These are phyloP conservation scores for Vipera latastei DNA, from an alignment of 2,797 vertebrate species.

Conservation along the genomic window DNA sequence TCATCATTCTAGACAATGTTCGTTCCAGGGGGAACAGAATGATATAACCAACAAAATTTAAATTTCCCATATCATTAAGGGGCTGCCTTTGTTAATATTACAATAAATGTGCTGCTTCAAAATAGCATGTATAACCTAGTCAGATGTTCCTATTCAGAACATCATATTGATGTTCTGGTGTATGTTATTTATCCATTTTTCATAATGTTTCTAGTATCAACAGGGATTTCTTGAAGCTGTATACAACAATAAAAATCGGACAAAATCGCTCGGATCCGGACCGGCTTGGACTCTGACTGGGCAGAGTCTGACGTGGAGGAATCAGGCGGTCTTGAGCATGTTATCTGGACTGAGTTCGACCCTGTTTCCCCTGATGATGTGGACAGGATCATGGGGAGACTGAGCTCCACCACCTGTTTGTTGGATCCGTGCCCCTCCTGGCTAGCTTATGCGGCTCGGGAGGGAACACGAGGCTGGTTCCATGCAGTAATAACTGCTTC, in stretches of 20 bases:
- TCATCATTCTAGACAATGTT: neutral
- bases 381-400: too few relatives aligned
- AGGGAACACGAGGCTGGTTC: too few relatives aligned
- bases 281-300: too few relatives aligned
- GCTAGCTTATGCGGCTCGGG: too few relatives aligned
- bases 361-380: too few relatives aligned
- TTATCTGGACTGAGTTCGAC: too few relatives aligned
- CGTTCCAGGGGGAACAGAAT: neutral
- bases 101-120: neutral
- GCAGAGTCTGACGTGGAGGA: too few relatives aligned
- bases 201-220: neutral
- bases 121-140: neutral
- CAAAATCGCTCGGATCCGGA: too few relatives aligned
- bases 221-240: neutral
- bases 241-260: neutral
- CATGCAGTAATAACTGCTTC: too few relatives aligned
- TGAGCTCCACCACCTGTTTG: too few relatives aligned
- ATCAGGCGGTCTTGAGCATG: too few relatives aligned
- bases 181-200: neutral
- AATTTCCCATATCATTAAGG: neutral
- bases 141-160: neutral
- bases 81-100: neutral
- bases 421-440: too few relatives aligned
- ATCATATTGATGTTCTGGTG: neutral
- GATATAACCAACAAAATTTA: neutral